Conservation (phyloP, 1,140 invertebrate genomes). For the Hydropsyche tenuis region DNA sequence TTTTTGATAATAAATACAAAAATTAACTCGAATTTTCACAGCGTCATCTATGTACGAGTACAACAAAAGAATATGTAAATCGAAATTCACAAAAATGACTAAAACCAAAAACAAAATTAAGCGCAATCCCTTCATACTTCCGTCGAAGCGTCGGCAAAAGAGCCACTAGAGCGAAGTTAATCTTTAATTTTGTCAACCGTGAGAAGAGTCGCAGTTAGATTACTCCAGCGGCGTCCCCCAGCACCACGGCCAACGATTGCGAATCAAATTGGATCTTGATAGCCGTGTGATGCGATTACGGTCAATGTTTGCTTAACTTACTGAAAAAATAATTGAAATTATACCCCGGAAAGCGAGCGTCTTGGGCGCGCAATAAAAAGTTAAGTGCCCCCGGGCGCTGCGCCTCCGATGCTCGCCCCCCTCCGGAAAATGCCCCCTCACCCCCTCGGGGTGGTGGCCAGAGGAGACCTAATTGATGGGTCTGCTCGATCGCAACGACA, state of each 20-base stretch:
- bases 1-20: no score
- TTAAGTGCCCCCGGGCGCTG: slow-evolving; percentile 25
- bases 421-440: neutral
- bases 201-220: neutral
- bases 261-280: slow-evolving; percentile 51
- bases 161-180: neutral
- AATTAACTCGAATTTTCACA: no score
- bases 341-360: slow-evolving; percentile 32
- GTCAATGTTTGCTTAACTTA: slow-evolving; percentile 51
- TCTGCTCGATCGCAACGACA: slow-evolving; percentile 40
- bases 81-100: no score
- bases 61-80: no score
- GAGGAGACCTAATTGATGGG: slow-evolving; percentile 45
- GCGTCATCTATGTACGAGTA: no score
- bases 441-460: neutral
- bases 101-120: no score
- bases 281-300: slow-evolving; percentile 50
- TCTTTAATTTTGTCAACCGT: neutral
- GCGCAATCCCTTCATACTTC: no score
- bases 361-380: slow-evolving; percentile 40
- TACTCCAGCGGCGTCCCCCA: neutral
- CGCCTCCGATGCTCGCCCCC: neutral
- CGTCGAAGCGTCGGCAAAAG: neutral
- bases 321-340: slow-evolving; percentile 52
- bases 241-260: slow-evolving; percentile 43